Conservation (phyloP, 2,888 invertebrate species). For the Cantharis lateralis region DNA sequence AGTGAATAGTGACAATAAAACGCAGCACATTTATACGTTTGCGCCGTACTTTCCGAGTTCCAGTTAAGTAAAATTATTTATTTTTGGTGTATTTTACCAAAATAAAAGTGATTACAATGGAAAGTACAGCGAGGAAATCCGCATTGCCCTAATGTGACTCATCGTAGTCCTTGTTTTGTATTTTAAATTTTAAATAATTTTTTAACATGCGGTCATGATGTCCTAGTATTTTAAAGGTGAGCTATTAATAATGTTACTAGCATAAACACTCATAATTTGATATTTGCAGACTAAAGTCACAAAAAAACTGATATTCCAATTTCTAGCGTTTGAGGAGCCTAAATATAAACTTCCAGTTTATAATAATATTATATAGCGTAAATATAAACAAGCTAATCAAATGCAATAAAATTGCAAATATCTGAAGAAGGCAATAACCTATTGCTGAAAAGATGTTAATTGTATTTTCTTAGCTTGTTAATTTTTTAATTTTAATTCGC, state of each 20-base stretch:
- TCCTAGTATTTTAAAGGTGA: background rate
- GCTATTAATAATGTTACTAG: background rate
- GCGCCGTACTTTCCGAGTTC: conserved; percentile 34
- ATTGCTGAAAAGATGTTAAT: too few relatives aligned
- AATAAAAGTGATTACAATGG: background rate
- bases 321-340: background rate
- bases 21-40: conserved; percentile 46
- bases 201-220: background rate
- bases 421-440: too few relatives aligned
- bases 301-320: background rate
- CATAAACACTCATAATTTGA: background rate
- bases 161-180: background rate
- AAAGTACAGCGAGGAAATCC: background rate
- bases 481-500: background rate
- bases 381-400: background rate
- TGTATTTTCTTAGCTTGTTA: too few relatives aligned
- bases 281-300: background rate
- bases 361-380: background rate
- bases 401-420: background rate
- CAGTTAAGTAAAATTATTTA: background rate
- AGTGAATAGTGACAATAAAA: conserved; percentile 39
- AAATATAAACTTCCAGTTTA: background rate
- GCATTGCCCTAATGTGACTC: background rate
- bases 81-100: background rate
- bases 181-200: background rate